A percentile compares a stretch with the other conserved stretches of the same genome.
Evolutionary conservation across 2,113 vertebrate species (phyloP).

Genomic region (Brachypodius melanocephalos): DNA sequence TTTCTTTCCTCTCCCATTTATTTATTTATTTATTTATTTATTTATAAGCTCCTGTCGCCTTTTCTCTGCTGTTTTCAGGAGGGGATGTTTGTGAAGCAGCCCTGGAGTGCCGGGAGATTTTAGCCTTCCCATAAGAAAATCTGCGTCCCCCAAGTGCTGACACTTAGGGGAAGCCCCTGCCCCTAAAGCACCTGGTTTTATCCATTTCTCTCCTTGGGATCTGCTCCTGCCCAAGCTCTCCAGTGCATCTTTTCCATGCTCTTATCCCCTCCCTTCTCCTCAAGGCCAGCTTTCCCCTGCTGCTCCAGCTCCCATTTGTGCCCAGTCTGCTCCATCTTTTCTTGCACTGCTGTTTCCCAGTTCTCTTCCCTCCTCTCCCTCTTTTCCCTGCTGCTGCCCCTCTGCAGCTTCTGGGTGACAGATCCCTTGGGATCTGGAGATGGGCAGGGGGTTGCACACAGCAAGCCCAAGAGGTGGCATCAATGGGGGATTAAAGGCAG

Average conservation of each 20-base stretch:
- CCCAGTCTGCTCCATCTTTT: not conserved
- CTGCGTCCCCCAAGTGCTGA: not conserved
- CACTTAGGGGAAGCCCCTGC: not conserved
- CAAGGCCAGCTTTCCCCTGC: not conserved
- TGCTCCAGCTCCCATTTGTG: not conserved
- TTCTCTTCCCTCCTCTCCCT: not conserved
- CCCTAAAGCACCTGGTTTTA: not conserved
- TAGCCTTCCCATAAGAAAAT: not conserved
- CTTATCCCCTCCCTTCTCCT: not conserved
- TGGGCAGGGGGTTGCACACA: not conserved
- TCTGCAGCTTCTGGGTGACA: not conserved
- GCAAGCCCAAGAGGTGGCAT: not conserved
- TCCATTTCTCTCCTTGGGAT: not conserved
- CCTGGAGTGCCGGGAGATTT: not conserved
- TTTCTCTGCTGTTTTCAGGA: slow-evolving; percentile 40
- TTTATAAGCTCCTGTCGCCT: slow-evolving; percentile 45
- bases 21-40: not conserved
- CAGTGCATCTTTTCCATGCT: not conserved
- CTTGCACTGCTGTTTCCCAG: not conserved
- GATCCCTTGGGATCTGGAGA: not conserved
- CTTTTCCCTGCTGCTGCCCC: not conserved
- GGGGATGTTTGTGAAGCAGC: not conserved
- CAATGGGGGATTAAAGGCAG: rapidly evolving
- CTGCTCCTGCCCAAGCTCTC: not conserved
- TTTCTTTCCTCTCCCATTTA: no score